phyloP scores from a whole-genome alignment of 1,140 invertebrate species.

The Dryas iulia region DNA sequence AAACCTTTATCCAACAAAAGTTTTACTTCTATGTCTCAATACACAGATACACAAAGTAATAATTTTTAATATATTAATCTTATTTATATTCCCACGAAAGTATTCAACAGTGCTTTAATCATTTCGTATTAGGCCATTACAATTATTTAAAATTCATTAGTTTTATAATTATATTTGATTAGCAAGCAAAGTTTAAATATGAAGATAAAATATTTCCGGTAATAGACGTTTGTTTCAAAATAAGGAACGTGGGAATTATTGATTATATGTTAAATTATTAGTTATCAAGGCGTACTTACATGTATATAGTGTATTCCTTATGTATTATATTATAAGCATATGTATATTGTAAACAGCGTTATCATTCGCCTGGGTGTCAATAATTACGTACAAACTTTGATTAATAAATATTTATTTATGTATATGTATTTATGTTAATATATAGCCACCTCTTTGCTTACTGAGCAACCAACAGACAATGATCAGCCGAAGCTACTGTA shows the following conservation, averaged over 20 bases:
- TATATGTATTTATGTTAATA: too few relatives aligned
- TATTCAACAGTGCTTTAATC: slow-evolving; percentile 4
- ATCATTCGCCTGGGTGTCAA: background rate
- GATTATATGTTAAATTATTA: background rate
- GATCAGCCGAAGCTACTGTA: too few relatives aligned
- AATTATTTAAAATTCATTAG: slow-evolving; percentile 12
- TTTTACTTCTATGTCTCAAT: too few relatives aligned
- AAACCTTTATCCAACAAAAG: too few relatives aligned
- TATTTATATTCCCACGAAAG: slow-evolving; percentile 14
- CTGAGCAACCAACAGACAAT: too few relatives aligned
- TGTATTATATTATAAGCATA: background rate
- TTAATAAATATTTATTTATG: background rate
- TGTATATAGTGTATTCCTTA: background rate
- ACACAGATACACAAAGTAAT: background rate
- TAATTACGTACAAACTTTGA: background rate
- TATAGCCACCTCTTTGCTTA: too few relatives aligned
- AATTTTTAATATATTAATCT: slow-evolving; percentile 4
- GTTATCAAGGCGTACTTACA: background rate
- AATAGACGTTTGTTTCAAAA: slow-evolving; percentile 22
- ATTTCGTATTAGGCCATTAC: slow-evolving; percentile 8
- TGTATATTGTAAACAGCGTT: background rate
- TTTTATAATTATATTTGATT: slow-evolving; percentile 10
- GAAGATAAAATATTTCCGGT: slow-evolving; percentile 17
- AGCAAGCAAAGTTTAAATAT: background rate
- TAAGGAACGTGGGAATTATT: slow-evolving; percentile 34